Base-by-base conservation (phyloP, 2,113 vertebrate genomes). In the Hyaena hyaena region DNA sequence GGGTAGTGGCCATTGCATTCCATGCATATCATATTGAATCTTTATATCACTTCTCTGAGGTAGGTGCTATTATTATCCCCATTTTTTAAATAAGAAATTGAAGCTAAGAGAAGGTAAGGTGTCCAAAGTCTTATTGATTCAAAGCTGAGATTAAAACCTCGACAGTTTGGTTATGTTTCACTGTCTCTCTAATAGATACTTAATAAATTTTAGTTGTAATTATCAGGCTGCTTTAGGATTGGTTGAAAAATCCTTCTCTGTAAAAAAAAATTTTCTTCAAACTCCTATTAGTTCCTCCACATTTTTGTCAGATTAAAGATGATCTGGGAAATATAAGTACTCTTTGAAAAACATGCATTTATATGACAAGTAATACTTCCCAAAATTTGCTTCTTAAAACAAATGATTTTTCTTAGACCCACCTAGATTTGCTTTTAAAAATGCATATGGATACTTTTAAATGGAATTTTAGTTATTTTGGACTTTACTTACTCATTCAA, bases 301-400 rank as follows among this genome's bases (percentile, higher is more conserved):
- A 79, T 33, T 91, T 97, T 91, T 93, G 85, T 53, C 90, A 93
- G 24, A 88, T 68, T 53, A 88, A 93, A 96, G 55, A 69, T 86
- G 43, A 45, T 66, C n/a, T 69, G n/a, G 5, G 17, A 88, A 68
- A 12, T 71, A 88, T 2, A 85, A 39, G 10, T 11, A 77, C 2
- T 4, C 79, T 89, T 26, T 82, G 7, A 76, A 97, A 83, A 83
- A 73, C 4, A 31, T 45, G 8, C 4, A 71, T 50, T 80, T 65
- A 45, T 43, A 23, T 68, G 31, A 88, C 8, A 77, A 82, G 9
- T 7, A 74, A 50, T n/a, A 84, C 3, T 81, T 69, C 28, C 65
- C 26, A 77, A 95, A 65, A n/a, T 35, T 53, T 76, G 12, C 50
- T 80, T 93, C 77, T 55, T 61, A 50, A 93, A 96, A 73, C 2